These are phyloP conservation scores for Gambusia affinis DNA, from an alignment of 2,113 vertebrate genomes.

Conservation along the genomic window DNA sequence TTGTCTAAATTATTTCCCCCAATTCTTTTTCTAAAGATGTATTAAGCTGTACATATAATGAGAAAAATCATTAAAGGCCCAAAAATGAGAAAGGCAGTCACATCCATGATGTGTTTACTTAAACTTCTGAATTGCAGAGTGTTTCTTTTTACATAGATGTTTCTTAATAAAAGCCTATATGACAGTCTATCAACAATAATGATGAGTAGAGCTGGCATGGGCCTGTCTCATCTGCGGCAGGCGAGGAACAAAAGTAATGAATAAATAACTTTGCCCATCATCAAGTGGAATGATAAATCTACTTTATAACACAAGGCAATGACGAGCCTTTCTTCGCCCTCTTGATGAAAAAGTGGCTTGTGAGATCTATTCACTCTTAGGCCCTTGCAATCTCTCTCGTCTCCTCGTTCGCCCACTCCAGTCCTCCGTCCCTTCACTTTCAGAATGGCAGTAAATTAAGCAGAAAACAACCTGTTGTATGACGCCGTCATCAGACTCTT, in stretches of 20 bases:
- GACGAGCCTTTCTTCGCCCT: constrained; percentile 48
- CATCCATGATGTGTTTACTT: background rate
- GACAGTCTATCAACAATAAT: constrained; percentile 20
- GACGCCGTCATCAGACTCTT: constrained; percentile 47
- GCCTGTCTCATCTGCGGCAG: constrained; percentile 41
- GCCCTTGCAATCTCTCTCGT: constrained; percentile 30
- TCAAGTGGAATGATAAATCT: constrained; percentile 67
- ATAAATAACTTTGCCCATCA: constrained; percentile 68
- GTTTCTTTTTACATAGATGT: background rate
- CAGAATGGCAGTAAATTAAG: constrained; percentile 61
- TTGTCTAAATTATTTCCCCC: no score
- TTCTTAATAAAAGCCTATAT: background rate
- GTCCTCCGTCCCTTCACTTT: constrained; percentile 43
- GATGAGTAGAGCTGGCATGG: constrained; percentile 34
- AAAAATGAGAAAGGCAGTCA: background rate
- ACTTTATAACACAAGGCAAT: constrained; percentile 41
- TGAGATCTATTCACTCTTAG: constrained; percentile 54
- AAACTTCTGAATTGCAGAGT: background rate
- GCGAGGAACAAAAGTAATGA: constrained; percentile 60
- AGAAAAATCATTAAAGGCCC: background rate
- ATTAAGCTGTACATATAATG: no score
- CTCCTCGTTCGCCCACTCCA: constrained; percentile 22
- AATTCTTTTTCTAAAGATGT: no score
- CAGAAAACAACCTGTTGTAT: constrained; percentile 46
- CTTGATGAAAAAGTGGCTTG: constrained; percentile 42